Base-by-base conservation (phyloP, 2,797 vertebrate species). In the Aeoliscus strigatus region DNA sequence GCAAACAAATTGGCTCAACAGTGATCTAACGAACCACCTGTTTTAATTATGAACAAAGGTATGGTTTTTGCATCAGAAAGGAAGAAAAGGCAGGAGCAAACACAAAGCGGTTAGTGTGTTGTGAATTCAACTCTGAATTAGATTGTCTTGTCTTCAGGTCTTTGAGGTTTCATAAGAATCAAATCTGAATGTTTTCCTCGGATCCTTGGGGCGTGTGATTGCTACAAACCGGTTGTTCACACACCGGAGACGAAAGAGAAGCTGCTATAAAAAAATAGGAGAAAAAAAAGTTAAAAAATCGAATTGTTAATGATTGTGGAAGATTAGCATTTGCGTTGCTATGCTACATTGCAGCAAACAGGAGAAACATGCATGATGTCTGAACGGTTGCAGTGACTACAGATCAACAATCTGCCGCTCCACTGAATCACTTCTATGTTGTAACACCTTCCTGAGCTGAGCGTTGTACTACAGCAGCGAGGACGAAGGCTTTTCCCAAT, bases 401-500 rank as follows among this genome's bases (percentile, higher is more conserved):
- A n/a, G 11, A 27, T 12, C 28, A 41, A 16, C 15, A 17, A 25
- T 31, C 16, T 31, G 24, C 27, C 10, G 6, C 32, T 34, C 16
- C 14, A 10, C 6, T 6, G 18, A 3, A 17, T 8, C 3, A 18
- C 31, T 15, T 18, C 24, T 14, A 8, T 21, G 25, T 21, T 58
- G n/a, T 41, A 26, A 66, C 55, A 33, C 18, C 30, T 10, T 21
- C 9, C 29, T 46, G 21, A 56, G 46, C 32, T 50, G 31, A 39
- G 44, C 47, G 24, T 51, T 30, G 35, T 23, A 28, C 30, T 39
- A 17, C 17, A 13, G 16, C 57, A 26, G 21, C 35, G 38, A 8
- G 29, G 25, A 56, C 50, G 37, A 15, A 40, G 38, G 27, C 12
- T 40, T 55, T 45, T 51, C 41, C 27, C 37, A 59, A 33, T 46